Evolutionary conservation across 2,888 invertebrate species (phyloP).

Genomic region (Priocnemis perturbator): DNA sequence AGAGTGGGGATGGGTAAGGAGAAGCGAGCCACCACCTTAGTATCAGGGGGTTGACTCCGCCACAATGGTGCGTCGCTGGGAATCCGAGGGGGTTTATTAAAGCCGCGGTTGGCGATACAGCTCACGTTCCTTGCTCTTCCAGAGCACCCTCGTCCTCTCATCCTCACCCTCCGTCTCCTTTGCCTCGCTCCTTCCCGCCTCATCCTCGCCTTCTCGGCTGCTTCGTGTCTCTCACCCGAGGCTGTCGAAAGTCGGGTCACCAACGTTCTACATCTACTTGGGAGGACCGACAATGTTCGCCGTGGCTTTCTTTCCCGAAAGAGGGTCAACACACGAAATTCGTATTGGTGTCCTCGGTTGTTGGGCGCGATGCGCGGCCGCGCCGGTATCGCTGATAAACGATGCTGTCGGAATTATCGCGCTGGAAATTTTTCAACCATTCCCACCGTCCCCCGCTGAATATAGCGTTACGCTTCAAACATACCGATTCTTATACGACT

Average conservation of each 20-base stretch:
- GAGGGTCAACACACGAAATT: too few relatives aligned
- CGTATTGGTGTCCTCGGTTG: too few relatives aligned
- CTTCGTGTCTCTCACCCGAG: conserved; percentile 38
- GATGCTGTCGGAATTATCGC: neutral
- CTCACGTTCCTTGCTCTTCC: conserved; percentile 71
- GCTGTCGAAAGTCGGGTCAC: conserved; percentile 29
- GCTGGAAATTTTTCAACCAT: too few relatives aligned
- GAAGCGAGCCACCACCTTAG: conserved; percentile 57
- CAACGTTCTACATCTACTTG: conserved; percentile 39
- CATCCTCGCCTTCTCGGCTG: conserved; percentile 15
- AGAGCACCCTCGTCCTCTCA: conserved; percentile 47
- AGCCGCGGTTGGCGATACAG: conserved; percentile 73
- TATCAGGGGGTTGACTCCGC: conserved; percentile 64
- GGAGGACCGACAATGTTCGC: neutral
- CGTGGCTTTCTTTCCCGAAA: too few relatives aligned
- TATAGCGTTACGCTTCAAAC: too few relatives aligned
- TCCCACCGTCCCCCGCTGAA: too few relatives aligned
- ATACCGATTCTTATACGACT: too few relatives aligned
- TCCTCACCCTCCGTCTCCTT: conserved; percentile 5
- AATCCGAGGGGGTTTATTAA: conserved; percentile 74
- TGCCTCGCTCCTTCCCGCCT: conserved; percentile 8
- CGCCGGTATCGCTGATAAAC: neutral
- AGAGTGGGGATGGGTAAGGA: conserved; percentile 35
- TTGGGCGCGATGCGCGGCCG: too few relatives aligned
- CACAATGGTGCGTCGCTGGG: conserved; percentile 71